Base-by-base conservation (phyloP, 2,113 vertebrate species). In the Onychorhynchus coronatus region DNA sequence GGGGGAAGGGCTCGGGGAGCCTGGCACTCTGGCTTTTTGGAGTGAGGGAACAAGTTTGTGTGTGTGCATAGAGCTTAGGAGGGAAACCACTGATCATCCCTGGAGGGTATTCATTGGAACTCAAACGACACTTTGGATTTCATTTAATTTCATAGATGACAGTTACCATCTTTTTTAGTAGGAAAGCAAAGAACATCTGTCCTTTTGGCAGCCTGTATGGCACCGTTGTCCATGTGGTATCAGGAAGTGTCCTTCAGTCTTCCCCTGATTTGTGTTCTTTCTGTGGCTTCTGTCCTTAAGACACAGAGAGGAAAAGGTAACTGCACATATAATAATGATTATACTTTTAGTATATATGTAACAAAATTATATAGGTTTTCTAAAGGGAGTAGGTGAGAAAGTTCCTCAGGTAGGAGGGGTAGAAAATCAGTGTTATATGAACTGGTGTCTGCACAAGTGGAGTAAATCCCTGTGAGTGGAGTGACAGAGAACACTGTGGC, bases 141-240 rank as follows among this genome's bases (percentile, higher is more conserved):
- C 1, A 42, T 73, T 92, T 63, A 1, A 42, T 73, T 90, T 92
- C 61, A 24, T 7, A 83, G 70, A 63, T 74, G 85, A 50, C 28
- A 85, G 47, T 31, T 55, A 35, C 21, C 31, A n/a, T 5, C 14
- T 63, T 72, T 50, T 52, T 63, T 52, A 76, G 31, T 46, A 67
- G 52, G 67, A 74, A 84, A 92, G 24, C 72, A 59, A 81, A 91
- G 88, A 93, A 74, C 91, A 84, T 91, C 94, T 96, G 95, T 91
- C 86, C 55, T 74, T 71, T 81, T 91, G 95, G 95, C 92, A 96
- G 55, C 72, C 50, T 55, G 25, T 22, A 12, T 21, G 35, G 46
- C 65, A 33, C 73, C 50, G 49, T 13, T 50, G 19, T 55, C 75
- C 14, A 6, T 63, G 63, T 71, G 52, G 30, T 59, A 74, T 50